Evolutionary conservation across 2,113 vertebrate genomes (phyloP).

Genomic region (Chlamydotis undulata): DNA sequence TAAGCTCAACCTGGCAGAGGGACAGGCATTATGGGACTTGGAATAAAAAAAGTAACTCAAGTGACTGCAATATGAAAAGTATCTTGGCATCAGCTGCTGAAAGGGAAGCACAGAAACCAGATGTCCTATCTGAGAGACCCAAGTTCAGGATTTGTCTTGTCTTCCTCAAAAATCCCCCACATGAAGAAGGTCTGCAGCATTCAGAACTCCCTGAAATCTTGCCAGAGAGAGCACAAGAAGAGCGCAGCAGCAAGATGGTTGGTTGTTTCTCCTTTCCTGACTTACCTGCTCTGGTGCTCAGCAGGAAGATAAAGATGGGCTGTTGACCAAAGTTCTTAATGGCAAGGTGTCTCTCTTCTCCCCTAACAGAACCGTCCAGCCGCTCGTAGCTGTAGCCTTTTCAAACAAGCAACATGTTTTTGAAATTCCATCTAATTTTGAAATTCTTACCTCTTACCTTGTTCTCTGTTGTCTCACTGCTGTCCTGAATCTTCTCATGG

Average conservation of each 20-base stretch:
- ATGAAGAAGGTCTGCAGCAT: not conserved
- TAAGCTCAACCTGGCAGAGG: conserved; percentile 25
- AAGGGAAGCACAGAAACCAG: conserved; percentile 32
- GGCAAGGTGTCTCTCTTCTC: conserved; percentile 90
- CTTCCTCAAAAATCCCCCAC: not conserved
- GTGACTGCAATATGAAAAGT: not conserved
- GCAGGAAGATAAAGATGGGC: conserved; percentile 88
- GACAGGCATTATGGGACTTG: not conserved
- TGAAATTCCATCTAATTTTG: not conserved
- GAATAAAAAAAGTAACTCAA: conserved; percentile 10
- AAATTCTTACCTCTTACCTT: not conserved
- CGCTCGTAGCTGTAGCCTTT: conserved; percentile 94
- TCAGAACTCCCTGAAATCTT: not conserved
- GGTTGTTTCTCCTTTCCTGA: not conserved
- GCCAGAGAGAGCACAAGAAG: not conserved
- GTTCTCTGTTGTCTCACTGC: not conserved
- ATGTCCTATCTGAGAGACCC: conserved; percentile 7
- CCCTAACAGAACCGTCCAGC: conserved; percentile 89
- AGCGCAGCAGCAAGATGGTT: not conserved
- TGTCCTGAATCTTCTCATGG: not conserved
- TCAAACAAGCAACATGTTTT: conserved; percentile 5
- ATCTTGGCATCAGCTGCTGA: conserved; percentile 13
- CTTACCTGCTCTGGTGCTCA: conserved; percentile 92
- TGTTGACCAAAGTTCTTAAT: conserved; percentile 91
- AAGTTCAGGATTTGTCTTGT: not conserved